Evolutionary conservation across 2,797 vertebrate species (phyloP), one percentile per base, ranked within the genome.

Genomic region (Perodicticus potto): DNA sequence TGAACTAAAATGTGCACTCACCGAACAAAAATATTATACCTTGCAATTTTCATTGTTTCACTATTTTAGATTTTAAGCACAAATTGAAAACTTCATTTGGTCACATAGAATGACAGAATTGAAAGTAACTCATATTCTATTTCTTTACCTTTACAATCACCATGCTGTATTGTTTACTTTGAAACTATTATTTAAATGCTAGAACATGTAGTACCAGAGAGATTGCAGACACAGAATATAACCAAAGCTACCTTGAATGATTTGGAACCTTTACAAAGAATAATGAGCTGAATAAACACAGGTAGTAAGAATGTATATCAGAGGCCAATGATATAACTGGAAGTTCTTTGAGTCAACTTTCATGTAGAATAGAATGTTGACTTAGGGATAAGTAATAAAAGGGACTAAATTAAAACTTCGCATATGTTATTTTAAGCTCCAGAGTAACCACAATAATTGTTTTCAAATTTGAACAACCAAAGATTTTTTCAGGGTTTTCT

Each of bases 21-120:
- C 12, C 55, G 32, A 78, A 90, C 78, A 93, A 67, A 84, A 70
- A 43, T 86, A 85, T 55, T 93, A 86, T 1, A 81, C 57, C 11
- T 67, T 85, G 20, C 5, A 88, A 27, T 93, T 95, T 84, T 9
- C 83, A 89, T 91, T 94, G 13, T 81, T 73, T 89, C 17, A 8
- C n/a, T 84, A 5, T 77, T 96, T 93, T 82, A 91, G 29, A 91
- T 89, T 94, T 96, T 84, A 96, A 91, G 57, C 61, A 86, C 49
- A 72, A 76, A 91, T 43, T 43, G 74, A 82, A 92, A 96, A 57
- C 9, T 87, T 12, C 5, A 88, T 3, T 81, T 94, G 49, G 22
- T 82, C 84, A 82, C 43, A 88, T 32, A 45, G 29, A 95, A 72
- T 69, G 23, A 84, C 27, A 76, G 32, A 94, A 85, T 74, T 76